Evolutionary conservation across 1,140 invertebrate species (phyloP), one percentile per base, ranked within the genome.

Genomic region (Octopus sinensis): DNA sequence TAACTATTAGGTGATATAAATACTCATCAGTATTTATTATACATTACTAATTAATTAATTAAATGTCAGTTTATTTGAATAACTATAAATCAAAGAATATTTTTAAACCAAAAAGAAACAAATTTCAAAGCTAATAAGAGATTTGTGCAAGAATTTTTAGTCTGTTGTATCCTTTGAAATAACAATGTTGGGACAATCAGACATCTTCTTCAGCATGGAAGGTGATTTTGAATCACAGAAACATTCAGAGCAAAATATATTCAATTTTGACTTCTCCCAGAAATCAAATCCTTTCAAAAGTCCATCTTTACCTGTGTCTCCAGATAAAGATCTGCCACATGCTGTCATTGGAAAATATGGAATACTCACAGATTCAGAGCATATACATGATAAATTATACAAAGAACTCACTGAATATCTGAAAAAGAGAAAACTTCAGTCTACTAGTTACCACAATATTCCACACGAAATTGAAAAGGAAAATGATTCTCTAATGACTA

Each of bases 381-480:
- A 77, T 51, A 53, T 77, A 13, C 76, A 77, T 51, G 76, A 77
- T 77, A 30, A 51, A 17, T 51, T 77, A 13, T 77, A 77, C 52
- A 43, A 77, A 77, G 76, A 77, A 53, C 30, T 77, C 5, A 51
- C 76, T 12, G 52, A 51, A 23, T 51, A 43, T 9, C 52, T 77
- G 52, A 53, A 77, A 12, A 77, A 43, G 7, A 30, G 76, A 77
- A 77, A 53, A 17, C 30, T 43, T 68, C 1, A n/a, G 62, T 23
- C 76, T 6, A 23, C 76, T 43, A 77, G 76, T 77, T 43, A 4
- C 17, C 6, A 77, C 23, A 51, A 77, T 53, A 77, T 77, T 17
- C 76, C 76, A 9, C 13, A 13, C 17, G 76, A 77, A 77, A 17
- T 77, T 51, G 30, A 77, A 52, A 77, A 6, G 4, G 6, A n/a